Percentiles rank a stretch among this genome's conserved stretches.
These are phyloP conservation scores for Martes flavigula DNA, from an alignment of 2,797 vertebrate species.

Conservation along the genomic window DNA sequence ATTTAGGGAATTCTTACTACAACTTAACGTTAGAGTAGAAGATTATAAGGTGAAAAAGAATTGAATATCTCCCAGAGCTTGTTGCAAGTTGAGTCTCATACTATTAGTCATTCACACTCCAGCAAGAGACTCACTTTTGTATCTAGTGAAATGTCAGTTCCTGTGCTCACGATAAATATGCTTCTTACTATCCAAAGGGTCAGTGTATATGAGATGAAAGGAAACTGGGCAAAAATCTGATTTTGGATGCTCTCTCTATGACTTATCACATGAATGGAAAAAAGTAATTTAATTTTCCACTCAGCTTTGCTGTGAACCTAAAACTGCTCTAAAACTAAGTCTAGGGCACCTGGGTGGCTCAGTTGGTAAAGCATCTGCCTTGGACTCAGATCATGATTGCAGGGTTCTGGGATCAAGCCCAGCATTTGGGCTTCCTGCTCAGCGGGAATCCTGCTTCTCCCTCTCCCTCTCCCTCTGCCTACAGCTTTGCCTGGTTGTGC, in stretches of 20 bases:
- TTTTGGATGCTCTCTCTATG: background rate
- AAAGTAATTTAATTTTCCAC: constrained; percentile 11
- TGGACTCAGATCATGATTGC: background rate
- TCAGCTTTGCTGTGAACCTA: background rate
- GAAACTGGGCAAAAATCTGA: background rate
- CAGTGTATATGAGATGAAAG: background rate
- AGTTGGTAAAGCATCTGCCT: background rate
- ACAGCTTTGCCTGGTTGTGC: background rate
- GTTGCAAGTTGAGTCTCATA: background rate
- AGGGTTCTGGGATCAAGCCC: background rate
- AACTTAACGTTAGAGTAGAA: background rate
- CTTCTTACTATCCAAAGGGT: background rate
- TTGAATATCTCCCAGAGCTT: background rate
- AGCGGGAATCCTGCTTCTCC: no score
- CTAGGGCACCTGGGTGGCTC: background rate
- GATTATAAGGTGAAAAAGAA: constrained; percentile 3
- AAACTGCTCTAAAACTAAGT: background rate
- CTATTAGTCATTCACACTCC: background rate
- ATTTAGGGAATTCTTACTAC: constrained; percentile 27
- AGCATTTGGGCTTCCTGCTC: background rate
- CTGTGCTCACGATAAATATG: no score
- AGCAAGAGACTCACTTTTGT: background rate
- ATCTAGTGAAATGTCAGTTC: no score
- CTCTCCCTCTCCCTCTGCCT: background rate
- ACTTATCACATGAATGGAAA: background rate